phyloP scores from a whole-genome alignment of 2,797 vertebrate species.

The Macropodus opercularis region DNA sequence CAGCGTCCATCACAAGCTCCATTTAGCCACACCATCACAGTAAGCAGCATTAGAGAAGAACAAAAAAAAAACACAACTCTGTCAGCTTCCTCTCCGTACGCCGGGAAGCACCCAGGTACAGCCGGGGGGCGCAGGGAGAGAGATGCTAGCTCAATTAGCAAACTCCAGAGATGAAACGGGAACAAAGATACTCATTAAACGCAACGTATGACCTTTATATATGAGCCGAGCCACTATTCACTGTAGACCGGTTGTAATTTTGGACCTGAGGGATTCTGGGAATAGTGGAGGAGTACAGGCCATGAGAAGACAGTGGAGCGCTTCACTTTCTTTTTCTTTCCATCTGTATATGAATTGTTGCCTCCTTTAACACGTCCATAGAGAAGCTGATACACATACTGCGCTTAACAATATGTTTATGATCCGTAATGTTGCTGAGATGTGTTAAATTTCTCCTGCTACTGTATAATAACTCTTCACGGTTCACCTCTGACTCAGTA shows the following conservation, averaged over 20 bases:
- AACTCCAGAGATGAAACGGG: slow-evolving; percentile 47
- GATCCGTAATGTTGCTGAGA: slow-evolving; percentile 19
- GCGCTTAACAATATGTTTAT: slow-evolving; percentile 28
- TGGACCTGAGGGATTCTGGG: slow-evolving; percentile 58
- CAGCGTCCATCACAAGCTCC: slow-evolving; percentile 62
- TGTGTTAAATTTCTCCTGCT: no score
- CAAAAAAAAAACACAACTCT: slow-evolving; percentile 25
- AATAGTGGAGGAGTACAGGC: slow-evolving; percentile 32
- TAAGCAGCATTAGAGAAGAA: slow-evolving; percentile 15
- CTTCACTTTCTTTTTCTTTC: slow-evolving; percentile 16
- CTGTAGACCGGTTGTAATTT: slow-evolving; percentile 53
- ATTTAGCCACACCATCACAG: slow-evolving; percentile 54
- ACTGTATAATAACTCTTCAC: background rate
- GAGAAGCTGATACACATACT: no score
- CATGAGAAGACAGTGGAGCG: slow-evolving; percentile 26
- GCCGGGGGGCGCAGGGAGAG: slow-evolving; percentile 35
- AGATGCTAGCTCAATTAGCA: slow-evolving; percentile 62
- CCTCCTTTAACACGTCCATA: no score
- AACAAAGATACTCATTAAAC: slow-evolving; percentile 64
- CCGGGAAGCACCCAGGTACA: slow-evolving; percentile 11
- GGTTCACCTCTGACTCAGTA: background rate
- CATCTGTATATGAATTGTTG: no score
- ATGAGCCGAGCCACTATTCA: slow-evolving; percentile 43
- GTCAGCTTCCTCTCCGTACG: slow-evolving; percentile 33
- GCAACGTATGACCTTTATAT: slow-evolving; percentile 69